These are phyloP conservation scores for Hippolais icterina DNA, from an alignment of 2,113 vertebrate genomes.

Conservation along the genomic window DNA sequence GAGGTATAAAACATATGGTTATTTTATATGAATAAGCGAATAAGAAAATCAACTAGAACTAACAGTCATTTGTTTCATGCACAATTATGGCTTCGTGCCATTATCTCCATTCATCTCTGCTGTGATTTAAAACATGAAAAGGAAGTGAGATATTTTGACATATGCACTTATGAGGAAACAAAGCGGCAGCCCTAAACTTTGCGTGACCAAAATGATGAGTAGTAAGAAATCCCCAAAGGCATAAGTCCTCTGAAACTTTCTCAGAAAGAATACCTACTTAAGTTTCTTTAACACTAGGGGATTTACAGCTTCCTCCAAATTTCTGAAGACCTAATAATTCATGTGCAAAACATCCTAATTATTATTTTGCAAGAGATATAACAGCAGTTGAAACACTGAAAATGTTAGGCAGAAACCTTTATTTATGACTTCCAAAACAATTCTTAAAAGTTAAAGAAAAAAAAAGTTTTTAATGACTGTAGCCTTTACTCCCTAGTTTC, in stretches of 20 bases:
- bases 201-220: neutral
- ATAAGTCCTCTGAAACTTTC: neutral
- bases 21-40: neutral
- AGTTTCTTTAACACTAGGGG: neutral
- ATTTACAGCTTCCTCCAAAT: neutral
- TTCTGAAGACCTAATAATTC: neutral
- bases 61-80: neutral
- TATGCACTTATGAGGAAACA: neutral
- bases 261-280: neutral
- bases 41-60: neutral
- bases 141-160: neutral
- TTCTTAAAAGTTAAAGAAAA: neutral
- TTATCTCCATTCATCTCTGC: neutral
- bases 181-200: neutral
- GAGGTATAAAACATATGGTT: neutral
- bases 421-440: neutral
- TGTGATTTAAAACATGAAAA: neutral
- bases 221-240: neutral
- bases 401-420: neutral
- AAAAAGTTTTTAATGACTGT: neutral
- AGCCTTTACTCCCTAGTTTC: neutral
- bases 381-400: neutral
- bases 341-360: neutral
- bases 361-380: neutral
- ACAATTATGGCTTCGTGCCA: neutral